Evolutionary conservation across 2,797 vertebrate species (phyloP).

Genomic region (Siniperca obscura): DNA sequence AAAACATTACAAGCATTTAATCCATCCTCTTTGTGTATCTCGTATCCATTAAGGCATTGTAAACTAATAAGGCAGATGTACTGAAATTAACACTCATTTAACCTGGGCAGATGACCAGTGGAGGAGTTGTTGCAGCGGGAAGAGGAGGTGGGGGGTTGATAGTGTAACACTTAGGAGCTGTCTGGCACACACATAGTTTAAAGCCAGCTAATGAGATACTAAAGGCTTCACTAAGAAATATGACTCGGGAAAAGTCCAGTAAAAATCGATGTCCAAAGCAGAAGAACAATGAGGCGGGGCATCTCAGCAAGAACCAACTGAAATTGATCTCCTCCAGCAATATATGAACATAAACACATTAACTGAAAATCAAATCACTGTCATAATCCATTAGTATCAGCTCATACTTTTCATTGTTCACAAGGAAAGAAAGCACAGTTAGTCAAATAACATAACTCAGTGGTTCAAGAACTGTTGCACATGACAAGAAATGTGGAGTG

Average conservation of each 20-base stretch:
- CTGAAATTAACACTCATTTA: conserved; percentile 31
- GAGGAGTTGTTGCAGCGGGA: background rate
- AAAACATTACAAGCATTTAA: conserved; percentile 24
- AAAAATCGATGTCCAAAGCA: conserved; percentile 9
- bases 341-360: conserved; percentile 12
- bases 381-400: conserved; percentile 4
- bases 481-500: background rate
- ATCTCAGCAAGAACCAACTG: background rate
- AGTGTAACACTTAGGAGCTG: conserved; percentile 11
- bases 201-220: conserved; percentile 5
- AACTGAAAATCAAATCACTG: conserved; percentile 3
- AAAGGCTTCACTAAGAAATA: background rate
- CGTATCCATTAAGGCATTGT: conserved; percentile 23
- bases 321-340: conserved; percentile 3
- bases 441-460: background rate
- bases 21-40: conserved; percentile 13
- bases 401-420: background rate
- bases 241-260: conserved; percentile 29
- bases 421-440: conserved; percentile 7
- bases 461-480: background rate
- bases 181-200: background rate
- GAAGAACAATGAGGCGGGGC: background rate
- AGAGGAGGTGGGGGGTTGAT: background rate
- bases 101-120: conserved; percentile 15
- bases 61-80: conserved; percentile 5